phyloP scores from a whole-genome alignment of 1,140 invertebrate species.

The Drosophila hydei region DNA sequence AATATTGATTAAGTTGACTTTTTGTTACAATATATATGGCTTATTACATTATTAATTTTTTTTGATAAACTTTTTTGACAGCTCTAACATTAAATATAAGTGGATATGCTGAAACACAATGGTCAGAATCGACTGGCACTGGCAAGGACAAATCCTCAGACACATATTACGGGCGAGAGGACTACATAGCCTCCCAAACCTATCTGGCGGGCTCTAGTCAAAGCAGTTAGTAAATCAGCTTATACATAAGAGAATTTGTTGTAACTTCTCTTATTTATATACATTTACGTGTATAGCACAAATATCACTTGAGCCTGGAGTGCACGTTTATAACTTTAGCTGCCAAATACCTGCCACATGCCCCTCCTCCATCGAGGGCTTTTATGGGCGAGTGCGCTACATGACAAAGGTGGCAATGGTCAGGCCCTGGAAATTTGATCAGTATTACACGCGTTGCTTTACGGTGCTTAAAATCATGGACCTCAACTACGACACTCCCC shows the following conservation, averaged over 20 bases:
- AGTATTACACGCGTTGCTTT: constrained; percentile 88
- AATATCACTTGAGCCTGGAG: constrained; percentile 82
- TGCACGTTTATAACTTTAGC: constrained; percentile 86
- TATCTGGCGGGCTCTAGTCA: constrained; percentile 67
- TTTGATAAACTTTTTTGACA: constrained; percentile 15
- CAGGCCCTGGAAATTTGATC: constrained; percentile 90
- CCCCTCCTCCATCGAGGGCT: constrained; percentile 89
- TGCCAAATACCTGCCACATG: constrained; percentile 85
- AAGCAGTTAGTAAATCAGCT: constrained; percentile 42
- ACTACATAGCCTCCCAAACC: constrained; percentile 73
- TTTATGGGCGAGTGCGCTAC: constrained; percentile 88
- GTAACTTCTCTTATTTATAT: too few relatives aligned
- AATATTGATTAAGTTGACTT: too few relatives aligned
- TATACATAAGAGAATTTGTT: constrained; percentile 83
- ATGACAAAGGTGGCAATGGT: constrained; percentile 88
- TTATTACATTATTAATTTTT: background rate
- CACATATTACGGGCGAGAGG: constrained; percentile 61
- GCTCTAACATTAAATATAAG: constrained; percentile 65
- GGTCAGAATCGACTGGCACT: constrained; percentile 45
- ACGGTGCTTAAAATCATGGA: constrained; percentile 89
- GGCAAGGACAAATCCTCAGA: constrained; percentile 11
- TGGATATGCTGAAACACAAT: constrained; percentile 68
- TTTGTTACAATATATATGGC: background rate
- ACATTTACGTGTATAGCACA: constrained; percentile 55
- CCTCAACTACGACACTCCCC: constrained; percentile 86